phyloP scores from a whole-genome alignment of 2,888 invertebrate species.

The Stramonita haemastoma region DNA sequence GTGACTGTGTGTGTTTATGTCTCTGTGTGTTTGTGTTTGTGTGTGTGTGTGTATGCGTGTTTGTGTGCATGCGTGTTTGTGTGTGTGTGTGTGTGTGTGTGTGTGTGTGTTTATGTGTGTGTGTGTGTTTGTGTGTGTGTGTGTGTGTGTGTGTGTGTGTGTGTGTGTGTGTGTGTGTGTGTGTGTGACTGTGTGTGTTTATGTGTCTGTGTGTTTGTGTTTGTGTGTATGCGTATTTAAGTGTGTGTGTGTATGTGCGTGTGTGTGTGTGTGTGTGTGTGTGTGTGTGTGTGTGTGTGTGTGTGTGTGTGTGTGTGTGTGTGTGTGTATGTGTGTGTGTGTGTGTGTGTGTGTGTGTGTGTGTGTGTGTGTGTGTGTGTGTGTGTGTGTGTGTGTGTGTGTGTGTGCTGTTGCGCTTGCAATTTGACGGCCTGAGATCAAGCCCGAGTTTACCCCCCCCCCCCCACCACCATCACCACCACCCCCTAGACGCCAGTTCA shows the following conservation, averaged over 20 bases:
- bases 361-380: neutral
- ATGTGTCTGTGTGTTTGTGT: neutral
- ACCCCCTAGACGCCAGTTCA: no score
- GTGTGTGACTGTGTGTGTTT: neutral
- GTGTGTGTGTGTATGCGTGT: conserved; percentile 22
- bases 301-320: neutral
- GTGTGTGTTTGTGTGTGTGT: neutral
- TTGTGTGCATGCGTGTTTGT: neutral
- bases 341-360: neutral
- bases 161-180: neutral
- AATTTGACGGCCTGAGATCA: no score
- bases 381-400: neutral
- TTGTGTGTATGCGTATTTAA: neutral
- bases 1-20: neutral
- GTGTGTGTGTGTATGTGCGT: neutral
- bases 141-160: neutral
- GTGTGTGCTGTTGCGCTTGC: neutral
- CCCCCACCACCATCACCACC: no score
- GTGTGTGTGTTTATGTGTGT: conserved; percentile 7
- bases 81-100: conserved; percentile 1
- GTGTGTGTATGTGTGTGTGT: conserved; percentile 15
- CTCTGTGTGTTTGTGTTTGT: conserved; percentile 15
- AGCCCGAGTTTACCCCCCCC: neutral
- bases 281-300: conserved; percentile 10
- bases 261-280: conserved; percentile 9